These are phyloP conservation scores for Porites lobata DNA, from an alignment of 92 coral and sea anemone genomes.

Conservation along the genomic window DNA sequence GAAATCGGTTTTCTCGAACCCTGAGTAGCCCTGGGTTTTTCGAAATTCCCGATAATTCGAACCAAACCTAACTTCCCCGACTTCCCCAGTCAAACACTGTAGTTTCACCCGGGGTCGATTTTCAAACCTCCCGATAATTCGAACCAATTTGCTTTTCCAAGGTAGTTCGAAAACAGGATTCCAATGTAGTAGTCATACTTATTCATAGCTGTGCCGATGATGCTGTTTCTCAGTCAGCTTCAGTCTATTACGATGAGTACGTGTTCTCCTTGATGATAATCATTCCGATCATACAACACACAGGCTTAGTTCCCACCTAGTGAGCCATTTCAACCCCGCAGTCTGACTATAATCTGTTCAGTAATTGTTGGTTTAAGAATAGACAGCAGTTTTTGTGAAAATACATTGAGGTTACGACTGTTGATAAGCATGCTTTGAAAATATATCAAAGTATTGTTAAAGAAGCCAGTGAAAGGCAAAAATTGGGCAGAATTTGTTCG, in stretches of 20 bases:
- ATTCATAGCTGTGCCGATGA: background rate
- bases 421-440: background rate
- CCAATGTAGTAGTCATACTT: too few species aligned
- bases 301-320: slow-evolving; percentile 4
- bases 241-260: background rate
- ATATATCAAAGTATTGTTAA: background rate
- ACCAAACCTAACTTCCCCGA: too few species aligned
- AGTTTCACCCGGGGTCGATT: too few species aligned
- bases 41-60: too few species aligned
- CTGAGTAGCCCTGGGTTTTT: too few species aligned
- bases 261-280: background rate
- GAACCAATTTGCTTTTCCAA: too few species aligned
- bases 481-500: background rate
- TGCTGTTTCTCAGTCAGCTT: background rate
- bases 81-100: too few species aligned
- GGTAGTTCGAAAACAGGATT: too few species aligned
- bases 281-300: slow-evolving; percentile 37
- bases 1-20: too few species aligned
- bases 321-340: background rate
- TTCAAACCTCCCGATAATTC: too few species aligned
- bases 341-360: background rate
- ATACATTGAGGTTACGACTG: background rate
- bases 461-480: background rate
- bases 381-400: background rate
- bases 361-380: background rate